Conservation (phyloP, 2,113 vertebrate species). For the Poecilia latipinna region DNA sequence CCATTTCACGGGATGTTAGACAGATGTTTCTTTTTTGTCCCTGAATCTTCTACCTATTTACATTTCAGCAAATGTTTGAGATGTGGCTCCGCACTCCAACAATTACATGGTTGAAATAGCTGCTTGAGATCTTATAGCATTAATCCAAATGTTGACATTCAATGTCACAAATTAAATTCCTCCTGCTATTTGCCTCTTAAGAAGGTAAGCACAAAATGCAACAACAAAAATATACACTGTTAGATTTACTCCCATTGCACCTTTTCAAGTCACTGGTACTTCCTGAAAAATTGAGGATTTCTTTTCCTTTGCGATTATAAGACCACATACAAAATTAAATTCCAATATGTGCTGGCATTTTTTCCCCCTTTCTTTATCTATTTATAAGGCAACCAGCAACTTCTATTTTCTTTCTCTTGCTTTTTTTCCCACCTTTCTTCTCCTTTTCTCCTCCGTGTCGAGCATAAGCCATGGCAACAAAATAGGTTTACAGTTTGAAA, state of each 20-base stretch:
- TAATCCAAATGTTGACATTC: constrained; percentile 1
- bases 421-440: constrained; percentile 30
- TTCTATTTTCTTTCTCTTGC: constrained; percentile 46
- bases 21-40: constrained; percentile 13
- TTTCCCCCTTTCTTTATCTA: neutral
- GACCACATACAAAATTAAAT: constrained; percentile 55
- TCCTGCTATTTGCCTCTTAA: constrained; percentile 17
- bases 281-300: constrained; percentile 47
- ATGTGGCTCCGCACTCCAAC: neutral
- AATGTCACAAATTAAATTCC: neutral
- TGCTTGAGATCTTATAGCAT: neutral
- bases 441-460: constrained; percentile 59
- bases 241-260: constrained; percentile 19
- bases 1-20: constrained; percentile 26
- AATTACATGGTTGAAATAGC: neutral
- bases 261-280: constrained; percentile 41
- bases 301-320: constrained; percentile 56
- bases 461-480: constrained; percentile 67
- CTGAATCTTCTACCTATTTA: constrained; percentile 8
- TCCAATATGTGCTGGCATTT: constrained; percentile 35
- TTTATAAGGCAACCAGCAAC: constrained; percentile 59
- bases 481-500: constrained; percentile 62
- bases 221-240: constrained; percentile 26
- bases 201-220: constrained; percentile 17
- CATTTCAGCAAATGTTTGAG: constrained; percentile 1